Percentiles rank a stretch among this genome's conserved stretches.
These are phyloP conservation scores for Falco peregrinus DNA, from an alignment of 2,797 vertebrate species.

Conservation along the genomic window DNA sequence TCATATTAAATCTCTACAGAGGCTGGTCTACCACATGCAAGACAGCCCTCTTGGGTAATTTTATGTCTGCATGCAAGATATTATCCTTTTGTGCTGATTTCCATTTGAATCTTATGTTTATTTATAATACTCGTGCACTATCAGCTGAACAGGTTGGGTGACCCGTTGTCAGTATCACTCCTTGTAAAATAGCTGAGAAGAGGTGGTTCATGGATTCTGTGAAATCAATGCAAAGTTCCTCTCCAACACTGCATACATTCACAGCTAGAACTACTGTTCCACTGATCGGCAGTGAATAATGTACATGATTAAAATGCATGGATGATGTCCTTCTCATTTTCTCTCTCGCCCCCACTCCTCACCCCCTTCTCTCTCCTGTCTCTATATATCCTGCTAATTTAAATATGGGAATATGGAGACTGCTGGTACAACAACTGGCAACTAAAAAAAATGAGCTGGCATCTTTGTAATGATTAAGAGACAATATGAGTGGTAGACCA, in stretches of 20 bases:
- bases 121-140: background rate
- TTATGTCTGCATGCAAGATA: background rate
- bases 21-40: background rate
- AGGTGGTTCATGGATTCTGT: slow-evolving; percentile 6
- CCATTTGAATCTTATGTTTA: background rate
- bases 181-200: slow-evolving; percentile 12
- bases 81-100: background rate
- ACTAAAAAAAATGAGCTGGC: slow-evolving; percentile 62
- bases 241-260: background rate
- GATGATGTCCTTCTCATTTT: background rate
- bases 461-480: slow-evolving; percentile 45
- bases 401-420: slow-evolving; percentile 11
- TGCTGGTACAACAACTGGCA: background rate
- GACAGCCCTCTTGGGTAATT: background rate
- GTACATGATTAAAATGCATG: slow-evolving; percentile 20
- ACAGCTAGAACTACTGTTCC: slow-evolving; percentile 38
- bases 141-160: background rate
- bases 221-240: slow-evolving; percentile 4
- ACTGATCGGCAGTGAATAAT: slow-evolving; percentile 27
- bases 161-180: background rate
- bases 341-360: background rate
- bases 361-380: background rate
- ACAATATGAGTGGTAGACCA: slow-evolving; percentile 44
- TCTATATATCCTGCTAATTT: slow-evolving; percentile 25
- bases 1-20: background rate